These are phyloP conservation scores for Otis tarda DNA, from an alignment of 2,113 vertebrate species.

Conservation along the genomic window DNA sequence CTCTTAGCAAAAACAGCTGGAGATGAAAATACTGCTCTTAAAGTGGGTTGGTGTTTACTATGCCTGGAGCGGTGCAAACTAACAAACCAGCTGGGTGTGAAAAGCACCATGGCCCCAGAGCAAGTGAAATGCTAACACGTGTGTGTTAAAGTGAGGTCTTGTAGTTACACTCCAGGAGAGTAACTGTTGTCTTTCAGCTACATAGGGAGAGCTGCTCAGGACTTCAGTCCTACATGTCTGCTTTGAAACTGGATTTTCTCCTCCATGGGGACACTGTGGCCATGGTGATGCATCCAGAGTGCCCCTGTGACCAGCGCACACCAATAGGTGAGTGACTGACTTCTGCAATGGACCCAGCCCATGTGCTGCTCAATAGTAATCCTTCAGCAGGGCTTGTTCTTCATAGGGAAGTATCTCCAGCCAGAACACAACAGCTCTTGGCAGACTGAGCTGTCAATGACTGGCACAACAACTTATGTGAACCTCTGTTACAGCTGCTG, in stretches of 20 bases:
- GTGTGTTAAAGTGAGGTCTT: neutral
- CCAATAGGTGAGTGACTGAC: constrained; percentile 41
- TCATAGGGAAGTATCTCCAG: neutral
- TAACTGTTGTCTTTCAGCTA: constrained; percentile 36
- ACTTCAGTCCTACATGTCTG: constrained; percentile 35
- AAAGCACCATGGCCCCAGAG: neutral
- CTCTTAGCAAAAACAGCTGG: neutral
- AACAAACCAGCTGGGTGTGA: neutral
- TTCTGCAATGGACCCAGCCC: fast-evolving
- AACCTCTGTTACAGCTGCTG: constrained; percentile 50
- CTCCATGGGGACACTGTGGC: constrained; percentile 3
- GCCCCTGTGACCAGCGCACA: constrained; percentile 47
- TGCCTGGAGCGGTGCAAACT: neutral
- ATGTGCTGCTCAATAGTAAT: neutral
- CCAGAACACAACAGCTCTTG: neutral
- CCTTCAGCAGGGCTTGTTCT: neutral
- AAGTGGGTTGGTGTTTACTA: fast-evolving
- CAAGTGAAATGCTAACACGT: fast-evolving
- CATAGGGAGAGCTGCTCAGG: constrained; percentile 44
- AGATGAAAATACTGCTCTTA: neutral
- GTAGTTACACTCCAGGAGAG: neutral
- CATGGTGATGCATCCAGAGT: constrained; percentile 58
- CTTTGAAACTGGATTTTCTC: constrained; percentile 65
- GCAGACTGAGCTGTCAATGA: neutral
- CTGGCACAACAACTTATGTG: fast-evolving